phyloP scores from a whole-genome alignment of 2,113 vertebrate species.

The Scytalopus superciliaris region DNA sequence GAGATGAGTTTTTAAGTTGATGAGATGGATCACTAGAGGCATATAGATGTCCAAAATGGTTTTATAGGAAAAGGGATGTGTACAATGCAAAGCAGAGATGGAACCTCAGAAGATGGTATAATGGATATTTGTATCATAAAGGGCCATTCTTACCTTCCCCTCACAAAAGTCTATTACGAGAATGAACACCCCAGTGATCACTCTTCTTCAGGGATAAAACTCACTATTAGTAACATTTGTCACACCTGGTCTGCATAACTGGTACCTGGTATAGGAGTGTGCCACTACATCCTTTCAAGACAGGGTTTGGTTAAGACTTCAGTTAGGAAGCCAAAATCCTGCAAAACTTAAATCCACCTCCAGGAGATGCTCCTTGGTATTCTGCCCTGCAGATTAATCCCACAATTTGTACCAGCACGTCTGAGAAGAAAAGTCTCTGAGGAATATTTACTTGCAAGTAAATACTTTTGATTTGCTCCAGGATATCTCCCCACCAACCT shows the following conservation, averaged over 20 bases:
- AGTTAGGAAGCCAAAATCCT: not conserved
- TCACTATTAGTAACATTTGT: not conserved
- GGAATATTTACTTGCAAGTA: not conserved
- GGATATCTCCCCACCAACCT: not conserved
- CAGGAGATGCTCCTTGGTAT: not conserved
- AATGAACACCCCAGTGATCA: not conserved
- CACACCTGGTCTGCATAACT: not conserved
- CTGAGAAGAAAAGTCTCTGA: not conserved
- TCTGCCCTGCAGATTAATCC: not conserved
- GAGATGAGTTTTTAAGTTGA: not conserved
- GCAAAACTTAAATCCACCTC: not conserved
- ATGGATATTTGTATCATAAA: not conserved
- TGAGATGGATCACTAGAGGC: not conserved
- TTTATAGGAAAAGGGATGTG: not conserved
- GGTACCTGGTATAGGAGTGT: not conserved
- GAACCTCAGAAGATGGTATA: not conserved
- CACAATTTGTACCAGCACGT: not conserved
- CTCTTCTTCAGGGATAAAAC: not conserved
- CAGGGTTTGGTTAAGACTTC: not conserved
- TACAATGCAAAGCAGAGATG: not conserved
- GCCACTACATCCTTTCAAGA: not conserved
- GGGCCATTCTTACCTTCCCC: not conserved
- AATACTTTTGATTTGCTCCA: not conserved
- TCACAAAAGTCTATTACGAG: not conserved
- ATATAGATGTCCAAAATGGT: not conserved